A percentile compares a stretch with the other conserved stretches of the same genome.
phyloP scores from a whole-genome alignment of 1,140 invertebrate species.

The Caerostris darwini region DNA sequence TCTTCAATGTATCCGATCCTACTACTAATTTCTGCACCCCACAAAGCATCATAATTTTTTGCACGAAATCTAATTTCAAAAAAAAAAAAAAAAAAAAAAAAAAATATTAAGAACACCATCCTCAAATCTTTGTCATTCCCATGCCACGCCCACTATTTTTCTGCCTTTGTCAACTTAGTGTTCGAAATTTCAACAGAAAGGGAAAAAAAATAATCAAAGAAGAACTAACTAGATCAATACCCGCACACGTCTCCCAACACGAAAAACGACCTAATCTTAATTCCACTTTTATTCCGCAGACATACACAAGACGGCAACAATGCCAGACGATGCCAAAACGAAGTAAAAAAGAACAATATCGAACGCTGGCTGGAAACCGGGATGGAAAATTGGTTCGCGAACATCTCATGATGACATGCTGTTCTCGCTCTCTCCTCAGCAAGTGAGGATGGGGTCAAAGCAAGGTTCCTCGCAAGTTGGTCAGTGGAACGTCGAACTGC shows the following conservation, averaged over 20 bases:
- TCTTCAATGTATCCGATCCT: too few relatives aligned
- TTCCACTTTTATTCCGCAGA: neutral
- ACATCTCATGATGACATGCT: neutral
- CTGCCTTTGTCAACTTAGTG: neutral
- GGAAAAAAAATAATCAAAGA: neutral
- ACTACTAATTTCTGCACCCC: too few relatives aligned
- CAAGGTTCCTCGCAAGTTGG: slow-evolving; percentile 33
- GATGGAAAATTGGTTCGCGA: slow-evolving; percentile 29
- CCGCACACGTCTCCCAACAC: neutral
- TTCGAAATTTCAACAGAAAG: slow-evolving; percentile 17
- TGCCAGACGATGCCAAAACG: slow-evolving; percentile 9
- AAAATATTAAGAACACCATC: too few relatives aligned
- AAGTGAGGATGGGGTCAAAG: slow-evolving; percentile 41
- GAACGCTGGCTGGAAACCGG: neutral
- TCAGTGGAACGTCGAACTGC: slow-evolving; percentile 58
- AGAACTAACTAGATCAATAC: slow-evolving; percentile 22
- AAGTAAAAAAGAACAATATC: slow-evolving; percentile 39
- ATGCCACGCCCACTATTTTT: too few relatives aligned
- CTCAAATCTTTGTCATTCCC: too few relatives aligned
- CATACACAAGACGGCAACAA: neutral
- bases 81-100: too few relatives aligned
- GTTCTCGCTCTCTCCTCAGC: neutral
- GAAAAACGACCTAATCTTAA: neutral
- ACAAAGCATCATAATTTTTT: too few relatives aligned
- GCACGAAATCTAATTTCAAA: too few relatives aligned